phyloP scores from a whole-genome alignment of 2,113 vertebrate species.

The Strigops habroptila region DNA sequence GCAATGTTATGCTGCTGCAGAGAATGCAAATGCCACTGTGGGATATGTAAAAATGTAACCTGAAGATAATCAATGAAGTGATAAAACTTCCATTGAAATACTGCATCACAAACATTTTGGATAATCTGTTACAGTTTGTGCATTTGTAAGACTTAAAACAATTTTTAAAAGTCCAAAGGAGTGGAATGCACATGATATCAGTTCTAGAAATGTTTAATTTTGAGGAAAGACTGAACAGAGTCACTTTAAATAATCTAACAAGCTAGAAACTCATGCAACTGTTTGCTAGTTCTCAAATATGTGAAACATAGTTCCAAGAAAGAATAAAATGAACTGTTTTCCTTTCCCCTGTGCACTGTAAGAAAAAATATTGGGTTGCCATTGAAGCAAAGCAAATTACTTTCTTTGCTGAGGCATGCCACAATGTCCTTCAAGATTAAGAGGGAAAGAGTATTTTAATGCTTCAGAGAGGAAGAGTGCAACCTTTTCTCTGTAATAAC shows the following conservation, averaged over 20 bases:
- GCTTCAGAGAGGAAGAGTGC: not conserved
- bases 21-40: not conserved
- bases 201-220: not conserved
- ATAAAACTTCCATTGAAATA: not conserved
- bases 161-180: not conserved
- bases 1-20: not conserved
- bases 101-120: not conserved
- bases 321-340: not conserved
- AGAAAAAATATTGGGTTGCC: not conserved
- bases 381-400: not conserved
- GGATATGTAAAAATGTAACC: not conserved
- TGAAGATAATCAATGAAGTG: not conserved
- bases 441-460: not conserved
- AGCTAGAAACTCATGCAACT: not conserved
- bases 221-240: not conserved
- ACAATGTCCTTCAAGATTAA: not conserved
- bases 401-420: not conserved
- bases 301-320: not conserved
- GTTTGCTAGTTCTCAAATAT: not conserved
- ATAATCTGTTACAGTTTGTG: not conserved
- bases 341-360: not conserved
- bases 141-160: not conserved
- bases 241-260: not conserved
- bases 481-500: not conserved
- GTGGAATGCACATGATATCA: rapidly evolving